Evolutionary conservation across 1,140 invertebrate genomes (phyloP).

Genomic region (Anadara kagoshimensis): DNA sequence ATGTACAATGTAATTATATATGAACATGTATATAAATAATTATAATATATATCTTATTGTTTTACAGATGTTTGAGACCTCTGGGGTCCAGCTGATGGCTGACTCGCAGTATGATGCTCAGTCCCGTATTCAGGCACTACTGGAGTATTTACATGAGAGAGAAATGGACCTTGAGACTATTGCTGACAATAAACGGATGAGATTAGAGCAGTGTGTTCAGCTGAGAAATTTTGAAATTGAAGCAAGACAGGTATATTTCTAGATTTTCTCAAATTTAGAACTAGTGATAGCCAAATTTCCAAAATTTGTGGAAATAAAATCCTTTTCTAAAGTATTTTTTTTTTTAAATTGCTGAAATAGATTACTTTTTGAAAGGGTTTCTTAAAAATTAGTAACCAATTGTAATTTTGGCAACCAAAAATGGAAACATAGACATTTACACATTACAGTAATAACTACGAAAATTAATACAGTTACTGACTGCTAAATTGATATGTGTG

Average conservation of each 20-base stretch:
- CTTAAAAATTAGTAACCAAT: no score
- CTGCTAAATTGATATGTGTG: no score
- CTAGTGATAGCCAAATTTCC: no score
- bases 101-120: conserved; percentile 92
- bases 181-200: conserved; percentile 89
- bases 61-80: conserved; percentile 84
- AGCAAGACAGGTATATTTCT: conserved; percentile 90
- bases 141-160: conserved; percentile 94
- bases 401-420: no score
- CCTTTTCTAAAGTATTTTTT: no score
- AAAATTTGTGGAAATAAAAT: no score
- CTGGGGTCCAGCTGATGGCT: conserved; percentile 89
- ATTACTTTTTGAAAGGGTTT: no score
- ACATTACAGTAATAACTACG: no score
- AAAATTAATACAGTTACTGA: no score
- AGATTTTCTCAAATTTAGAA: no score
- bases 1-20: neutral
- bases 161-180: conserved; percentile 95
- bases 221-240: conserved; percentile 96
- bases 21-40: neutral
- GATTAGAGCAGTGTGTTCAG: conserved; percentile 94
- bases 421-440: no score
- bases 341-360: no score
- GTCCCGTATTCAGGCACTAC: conserved; percentile 89
- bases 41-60: conserved; percentile 11